A percentile compares a stretch with the other conserved stretches of the same genome.
These are phyloP conservation scores for Nasonovia ribisnigri DNA, from an alignment of 2,888 invertebrate genomes.

Conservation along the genomic window DNA sequence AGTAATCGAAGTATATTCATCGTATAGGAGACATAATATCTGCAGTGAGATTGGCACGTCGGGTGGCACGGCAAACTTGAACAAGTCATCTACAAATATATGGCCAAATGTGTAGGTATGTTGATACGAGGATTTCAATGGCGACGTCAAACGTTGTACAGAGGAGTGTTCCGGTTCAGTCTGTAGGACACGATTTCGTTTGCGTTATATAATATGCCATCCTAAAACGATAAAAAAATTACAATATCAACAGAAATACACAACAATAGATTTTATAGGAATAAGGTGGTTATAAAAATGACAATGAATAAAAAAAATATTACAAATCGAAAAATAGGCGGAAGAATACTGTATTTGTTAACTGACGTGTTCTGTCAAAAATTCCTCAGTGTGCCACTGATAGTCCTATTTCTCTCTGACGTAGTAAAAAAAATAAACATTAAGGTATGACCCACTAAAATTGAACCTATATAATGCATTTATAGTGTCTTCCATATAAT, in stretches of 20 bases:
- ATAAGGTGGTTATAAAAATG: neutral
- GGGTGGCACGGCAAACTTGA: neutral
- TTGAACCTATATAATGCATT: neutral
- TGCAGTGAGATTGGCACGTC: too few species aligned
- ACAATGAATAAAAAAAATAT: neutral
- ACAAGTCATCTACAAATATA: neutral
- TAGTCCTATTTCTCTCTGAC: neutral
- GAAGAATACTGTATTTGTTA: neutral
- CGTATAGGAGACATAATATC: neutral
- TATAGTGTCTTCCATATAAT: neutral
- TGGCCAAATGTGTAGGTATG: neutral
- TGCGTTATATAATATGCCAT: neutral
- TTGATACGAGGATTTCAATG: neutral
- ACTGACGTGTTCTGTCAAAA: neutral
- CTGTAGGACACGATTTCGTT: neutral
- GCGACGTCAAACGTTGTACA: neutral
- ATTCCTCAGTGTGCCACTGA: neutral
- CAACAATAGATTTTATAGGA: neutral
- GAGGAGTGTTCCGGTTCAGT: neutral
- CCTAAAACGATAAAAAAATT: neutral
- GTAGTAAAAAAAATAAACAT: neutral
- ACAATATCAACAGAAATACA: neutral
- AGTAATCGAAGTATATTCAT: neutral
- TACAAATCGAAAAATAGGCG: neutral
- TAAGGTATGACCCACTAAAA: neutral